Base-by-base conservation (phyloP, 2,888 invertebrate genomes). In the Drosophila borborema region DNA sequence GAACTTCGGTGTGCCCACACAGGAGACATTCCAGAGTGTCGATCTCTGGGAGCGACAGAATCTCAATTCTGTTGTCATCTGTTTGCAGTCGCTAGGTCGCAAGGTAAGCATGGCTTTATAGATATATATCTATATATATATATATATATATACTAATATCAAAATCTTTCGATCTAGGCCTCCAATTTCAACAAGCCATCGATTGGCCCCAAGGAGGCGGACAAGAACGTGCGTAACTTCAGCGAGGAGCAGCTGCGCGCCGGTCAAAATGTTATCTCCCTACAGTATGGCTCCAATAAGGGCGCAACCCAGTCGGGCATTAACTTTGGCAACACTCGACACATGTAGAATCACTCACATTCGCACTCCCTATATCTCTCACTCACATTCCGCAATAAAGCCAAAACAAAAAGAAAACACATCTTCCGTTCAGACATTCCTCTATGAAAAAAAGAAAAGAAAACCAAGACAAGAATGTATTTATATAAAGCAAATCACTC, bases 1-100 rank as follows among this genome's bases (percentile, higher is more conserved):
- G 91, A 95, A 95, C 67, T 94, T 98, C 77, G 99, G 99, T 46
- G 98, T 99, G 5, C 97, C 98, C 1, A 96, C 97, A 28, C 97
- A 97, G 92, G 99, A 99, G 94, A 97, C 97, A 56, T 99, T 99
- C 95, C 98, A 99, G 94, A 99, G 99, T 4, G 98, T 99, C 4
- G 99, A 99, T 93, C 95, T 99, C 58, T 99, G 98, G 97, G 99
- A 99, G 93, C 95, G 96, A 91, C 98, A 98, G 94, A 99, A 99
- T 92, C 95, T 99, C 75, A 97, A 98, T 93, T 97, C 98, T 28
- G 99, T 99, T 53, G 97, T 99, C 64, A 97, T 98, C 91, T 99
- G 99, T 92, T 94, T 99, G 72, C 97, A 98, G 92, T 97, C 99
- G 0, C 95, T 99, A 72, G 99, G 98, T 59, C 95, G 99, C 94